These are phyloP conservation scores for Hyalella azteca DNA, from an alignment of 2,888 invertebrate genomes.

Conservation along the genomic window DNA sequence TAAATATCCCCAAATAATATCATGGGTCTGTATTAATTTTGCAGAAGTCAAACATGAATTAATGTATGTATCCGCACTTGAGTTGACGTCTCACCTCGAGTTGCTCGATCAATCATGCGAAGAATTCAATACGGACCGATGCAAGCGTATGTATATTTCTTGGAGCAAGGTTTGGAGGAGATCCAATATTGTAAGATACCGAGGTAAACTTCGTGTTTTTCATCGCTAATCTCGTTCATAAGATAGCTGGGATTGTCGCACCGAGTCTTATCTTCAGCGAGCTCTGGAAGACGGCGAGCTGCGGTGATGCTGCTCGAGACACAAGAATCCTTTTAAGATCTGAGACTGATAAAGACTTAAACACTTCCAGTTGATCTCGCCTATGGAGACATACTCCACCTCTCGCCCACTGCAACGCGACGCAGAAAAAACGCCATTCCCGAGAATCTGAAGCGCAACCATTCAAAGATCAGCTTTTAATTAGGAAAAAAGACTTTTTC, in stretches of 20 bases:
- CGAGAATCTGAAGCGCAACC: not conserved
- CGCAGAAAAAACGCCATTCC: no score
- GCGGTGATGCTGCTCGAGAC: not conserved
- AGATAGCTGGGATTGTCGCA: conserved; percentile 6
- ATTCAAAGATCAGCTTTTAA: not conserved
- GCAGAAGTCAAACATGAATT: no score
- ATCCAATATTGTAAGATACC: not conserved
- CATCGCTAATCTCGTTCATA: not conserved
- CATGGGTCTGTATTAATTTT: no score
- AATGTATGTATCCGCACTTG: no score
- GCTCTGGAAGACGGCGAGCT: not conserved
- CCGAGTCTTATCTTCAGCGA: not conserved
- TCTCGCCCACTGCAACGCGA: not conserved
- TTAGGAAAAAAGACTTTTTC: not conserved
- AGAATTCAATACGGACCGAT: not conserved
- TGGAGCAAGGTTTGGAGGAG: conserved; percentile 2
- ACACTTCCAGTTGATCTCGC: conserved; percentile 5
- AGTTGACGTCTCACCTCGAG: no score
- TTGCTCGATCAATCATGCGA: not conserved
- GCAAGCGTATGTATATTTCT: not conserved
- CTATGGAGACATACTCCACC: not conserved
- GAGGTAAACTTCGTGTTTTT: conserved; percentile 13
- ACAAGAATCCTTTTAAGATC: conserved; percentile 10
- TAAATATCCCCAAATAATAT: no score
- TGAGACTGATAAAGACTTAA: not conserved